Percentiles rank a stretch among this genome's conserved stretches.
phyloP scores from a whole-genome alignment of 2,888 invertebrate species.

The Drosophila fulvimacula region DNA sequence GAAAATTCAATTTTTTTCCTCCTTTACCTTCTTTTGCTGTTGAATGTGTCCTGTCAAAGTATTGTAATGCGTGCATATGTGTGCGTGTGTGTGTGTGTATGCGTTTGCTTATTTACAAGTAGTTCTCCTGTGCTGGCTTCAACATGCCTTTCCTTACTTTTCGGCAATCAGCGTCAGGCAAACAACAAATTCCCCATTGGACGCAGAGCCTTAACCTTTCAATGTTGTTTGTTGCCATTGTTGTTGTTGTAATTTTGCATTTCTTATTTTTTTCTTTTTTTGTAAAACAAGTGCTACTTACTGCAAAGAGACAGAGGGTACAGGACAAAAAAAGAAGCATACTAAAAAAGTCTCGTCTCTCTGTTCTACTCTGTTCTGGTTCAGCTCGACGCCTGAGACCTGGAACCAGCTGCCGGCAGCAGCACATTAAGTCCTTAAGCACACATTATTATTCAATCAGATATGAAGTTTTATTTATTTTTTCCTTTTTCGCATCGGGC shows the following conservation, averaged over 20 bases:
- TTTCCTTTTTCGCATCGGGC: constrained; percentile 6
- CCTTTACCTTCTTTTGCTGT: constrained; percentile 12
- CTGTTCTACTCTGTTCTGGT: background rate
- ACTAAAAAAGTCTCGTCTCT: background rate
- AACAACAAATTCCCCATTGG: constrained; percentile 69
- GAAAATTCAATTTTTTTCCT: constrained; percentile 65
- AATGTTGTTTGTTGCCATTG: constrained; percentile 27
- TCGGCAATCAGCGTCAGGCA: constrained; percentile 73
- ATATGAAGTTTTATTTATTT: constrained; percentile 71
- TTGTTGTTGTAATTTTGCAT: constrained; percentile 59
- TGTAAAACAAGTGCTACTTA: constrained; percentile 44
- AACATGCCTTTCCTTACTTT: constrained; percentile 38
- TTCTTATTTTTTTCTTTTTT: constrained; percentile 28
- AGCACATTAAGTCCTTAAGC: constrained; percentile 78
- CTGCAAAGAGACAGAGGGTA: constrained; percentile 37
- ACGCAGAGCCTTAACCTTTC: constrained; percentile 18
- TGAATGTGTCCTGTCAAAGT: constrained; percentile 41
- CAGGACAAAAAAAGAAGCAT: constrained; percentile 34
- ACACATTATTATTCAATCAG: constrained; percentile 82
- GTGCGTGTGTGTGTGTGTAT: constrained; percentile 8
- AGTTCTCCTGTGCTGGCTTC: constrained; percentile 31
- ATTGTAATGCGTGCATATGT: constrained; percentile 26
- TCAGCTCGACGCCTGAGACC: background rate
- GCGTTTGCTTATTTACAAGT: constrained; percentile 21
- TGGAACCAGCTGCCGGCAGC: constrained; percentile 54